phyloP scores from a whole-genome alignment of 2,113 vertebrate species.

The Mionectes macconnelli region DNA sequence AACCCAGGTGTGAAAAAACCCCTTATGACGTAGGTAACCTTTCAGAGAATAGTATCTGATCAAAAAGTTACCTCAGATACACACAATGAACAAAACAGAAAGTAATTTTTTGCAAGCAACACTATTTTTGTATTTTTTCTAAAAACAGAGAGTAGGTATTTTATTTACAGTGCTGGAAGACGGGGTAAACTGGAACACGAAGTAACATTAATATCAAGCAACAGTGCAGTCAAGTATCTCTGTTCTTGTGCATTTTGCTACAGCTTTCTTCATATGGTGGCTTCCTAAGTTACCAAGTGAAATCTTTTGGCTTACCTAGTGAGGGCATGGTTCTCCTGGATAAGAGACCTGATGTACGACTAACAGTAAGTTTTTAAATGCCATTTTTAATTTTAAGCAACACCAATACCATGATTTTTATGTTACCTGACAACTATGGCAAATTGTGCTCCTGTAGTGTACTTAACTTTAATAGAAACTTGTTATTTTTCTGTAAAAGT shows the following conservation, averaged over 20 bases:
- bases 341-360: slow-evolving; percentile 80
- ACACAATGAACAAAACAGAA: background rate
- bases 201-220: background rate
- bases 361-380: slow-evolving; percentile 77
- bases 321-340: slow-evolving; percentile 88
- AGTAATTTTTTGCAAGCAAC: background rate
- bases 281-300: slow-evolving; percentile 87
- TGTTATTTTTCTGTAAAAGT: background rate
- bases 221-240: background rate
- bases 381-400: background rate
- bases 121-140: background rate
- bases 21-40: background rate
- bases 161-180: background rate
- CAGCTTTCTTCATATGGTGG: slow-evolving; percentile 95
- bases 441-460: background rate
- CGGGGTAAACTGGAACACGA: background rate
- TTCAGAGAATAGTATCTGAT: background rate
- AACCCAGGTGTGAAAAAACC: background rate
- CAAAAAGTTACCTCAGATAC: background rate
- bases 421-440: background rate
- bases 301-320: slow-evolving; percentile 90
- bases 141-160: background rate
- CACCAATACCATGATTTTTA: background rate
- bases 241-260: background rate
- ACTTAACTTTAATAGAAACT: background rate